Percentiles rank a stretch among this genome's conserved stretches.
Evolutionary conservation across 1,140 invertebrate species (phyloP).

Genomic region (Melanaphis sacchari): DNA sequence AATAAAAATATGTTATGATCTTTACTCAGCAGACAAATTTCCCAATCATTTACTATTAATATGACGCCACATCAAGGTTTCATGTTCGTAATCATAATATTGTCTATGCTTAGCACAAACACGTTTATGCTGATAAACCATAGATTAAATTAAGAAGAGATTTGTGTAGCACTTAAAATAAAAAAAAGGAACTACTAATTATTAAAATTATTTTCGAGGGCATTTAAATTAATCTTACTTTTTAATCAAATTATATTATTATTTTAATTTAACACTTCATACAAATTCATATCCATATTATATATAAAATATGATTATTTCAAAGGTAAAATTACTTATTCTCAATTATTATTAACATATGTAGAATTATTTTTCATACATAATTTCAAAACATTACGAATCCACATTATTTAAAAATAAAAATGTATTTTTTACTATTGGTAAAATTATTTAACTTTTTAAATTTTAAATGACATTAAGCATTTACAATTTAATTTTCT

Average conservation of each 20-base stretch:
- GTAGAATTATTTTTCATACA: not conserved
- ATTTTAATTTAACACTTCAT: not conserved
- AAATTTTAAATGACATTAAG: no score
- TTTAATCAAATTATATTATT: not conserved
- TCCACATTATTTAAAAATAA: no score
- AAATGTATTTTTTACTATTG: no score
- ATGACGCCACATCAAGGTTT: not conserved
- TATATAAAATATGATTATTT: not conserved
- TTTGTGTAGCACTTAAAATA: not conserved
- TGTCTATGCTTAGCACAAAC: not conserved
- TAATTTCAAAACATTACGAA: not conserved
- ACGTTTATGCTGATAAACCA: not conserved
- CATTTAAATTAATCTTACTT: not conserved
- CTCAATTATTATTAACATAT: not conserved
- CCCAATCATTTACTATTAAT: not conserved
- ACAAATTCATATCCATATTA: no score
- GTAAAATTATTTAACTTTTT: no score
- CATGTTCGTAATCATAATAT: not conserved
- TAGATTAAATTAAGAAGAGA: not conserved
- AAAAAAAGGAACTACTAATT: not conserved
- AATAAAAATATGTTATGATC: not conserved
- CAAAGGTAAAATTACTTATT: not conserved
- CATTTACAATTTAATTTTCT: no score
- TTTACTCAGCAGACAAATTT: not conserved
- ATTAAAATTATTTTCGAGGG: not conserved